Conservation (phyloP, 2,888 invertebrate species). For the Amblyjoppa fuscipennis region DNA sequence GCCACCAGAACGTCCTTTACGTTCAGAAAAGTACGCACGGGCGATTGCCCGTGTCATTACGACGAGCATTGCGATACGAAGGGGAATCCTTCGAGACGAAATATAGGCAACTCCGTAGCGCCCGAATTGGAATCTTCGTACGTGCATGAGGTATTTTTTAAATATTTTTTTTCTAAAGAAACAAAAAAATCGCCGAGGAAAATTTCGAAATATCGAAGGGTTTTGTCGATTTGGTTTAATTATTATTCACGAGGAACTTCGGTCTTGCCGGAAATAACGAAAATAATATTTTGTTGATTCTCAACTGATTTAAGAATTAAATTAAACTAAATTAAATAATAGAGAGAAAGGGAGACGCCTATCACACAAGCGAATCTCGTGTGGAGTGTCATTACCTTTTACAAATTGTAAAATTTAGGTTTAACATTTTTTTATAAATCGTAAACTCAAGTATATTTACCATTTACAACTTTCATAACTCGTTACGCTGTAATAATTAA, state of each 20-base stretch:
- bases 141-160: slow-evolving; percentile 89
- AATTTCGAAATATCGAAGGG: background rate
- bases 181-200: background rate
- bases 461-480: no score
- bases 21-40: slow-evolving; percentile 89
- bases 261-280: background rate
- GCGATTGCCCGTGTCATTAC: slow-evolving; percentile 89
- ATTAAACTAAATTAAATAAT: background rate
- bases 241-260: background rate
- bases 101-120: slow-evolving; percentile 86
- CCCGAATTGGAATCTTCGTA: slow-evolving; percentile 90
- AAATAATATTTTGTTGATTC: background rate
- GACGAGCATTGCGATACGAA: slow-evolving; percentile 90
- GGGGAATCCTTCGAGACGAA: slow-evolving; percentile 64
- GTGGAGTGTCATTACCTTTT: no score
- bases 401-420: no score
- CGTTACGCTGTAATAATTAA: no score
- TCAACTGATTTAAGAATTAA: background rate
- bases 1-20: slow-evolving; percentile 93
- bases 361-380: no score
- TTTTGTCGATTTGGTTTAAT: background rate
- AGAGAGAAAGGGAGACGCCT: background rate
- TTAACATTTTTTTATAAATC: no score
- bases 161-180: slow-evolving; percentile 15
- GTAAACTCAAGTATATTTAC: no score